Evolutionary conservation across 2,888 invertebrate species (phyloP).

Genomic region (Coenonympha glycerion): DNA sequence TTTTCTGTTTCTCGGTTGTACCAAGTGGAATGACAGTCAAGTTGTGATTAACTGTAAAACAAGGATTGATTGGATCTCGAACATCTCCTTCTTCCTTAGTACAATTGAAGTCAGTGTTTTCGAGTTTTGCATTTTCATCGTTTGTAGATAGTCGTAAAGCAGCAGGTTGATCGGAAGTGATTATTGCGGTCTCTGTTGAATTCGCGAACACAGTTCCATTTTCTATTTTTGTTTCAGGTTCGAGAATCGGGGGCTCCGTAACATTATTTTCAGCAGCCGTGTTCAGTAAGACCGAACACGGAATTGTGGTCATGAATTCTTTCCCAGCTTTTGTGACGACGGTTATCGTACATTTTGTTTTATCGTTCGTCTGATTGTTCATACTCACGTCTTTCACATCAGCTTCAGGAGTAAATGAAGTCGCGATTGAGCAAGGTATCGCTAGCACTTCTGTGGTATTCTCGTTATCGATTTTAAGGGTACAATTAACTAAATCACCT

Average conservation of each 20-base stretch:
- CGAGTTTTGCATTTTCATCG: conserved; percentile 32
- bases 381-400: conserved; percentile 52
- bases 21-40: conserved; percentile 59
- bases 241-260: conserved; percentile 51
- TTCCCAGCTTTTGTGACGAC: conserved; percentile 58
- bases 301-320: conserved; percentile 68
- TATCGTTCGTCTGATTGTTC: conserved; percentile 45
- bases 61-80: conserved; percentile 65
- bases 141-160: conserved; percentile 39
- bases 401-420: conserved; percentile 67
- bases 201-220: conserved; percentile 31
- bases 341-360: conserved; percentile 65
- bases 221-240: conserved; percentile 33
- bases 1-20: conserved; percentile 24
- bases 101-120: conserved; percentile 40
- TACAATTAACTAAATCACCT: conserved; percentile 64
- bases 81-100: conserved; percentile 44
- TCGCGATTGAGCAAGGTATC: conserved; percentile 70
- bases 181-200: conserved; percentile 25
- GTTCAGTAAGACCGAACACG: conserved; percentile 64
- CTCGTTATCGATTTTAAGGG: conserved; percentile 57
- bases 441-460: conserved; percentile 63
- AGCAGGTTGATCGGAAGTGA: conserved; percentile 37
- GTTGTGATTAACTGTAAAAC: conserved; percentile 53
- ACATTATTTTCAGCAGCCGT: conserved; percentile 69